phyloP scores from a whole-genome alignment of 2,797 vertebrate species.

The Coluber constrictor region DNA sequence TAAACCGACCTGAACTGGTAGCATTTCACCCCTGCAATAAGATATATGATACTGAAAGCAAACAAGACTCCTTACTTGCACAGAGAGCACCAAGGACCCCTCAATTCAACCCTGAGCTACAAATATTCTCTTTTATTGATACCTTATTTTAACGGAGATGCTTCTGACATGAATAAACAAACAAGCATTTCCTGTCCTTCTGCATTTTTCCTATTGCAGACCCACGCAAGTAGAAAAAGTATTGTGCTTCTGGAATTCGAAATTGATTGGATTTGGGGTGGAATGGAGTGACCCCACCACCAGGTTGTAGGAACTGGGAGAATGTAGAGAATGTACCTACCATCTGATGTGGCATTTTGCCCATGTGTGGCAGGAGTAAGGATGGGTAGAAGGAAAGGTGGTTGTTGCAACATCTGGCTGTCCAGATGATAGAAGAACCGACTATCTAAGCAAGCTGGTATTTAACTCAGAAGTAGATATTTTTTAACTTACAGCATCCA shows the following conservation, averaged over 20 bases:
- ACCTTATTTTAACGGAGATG: no score
- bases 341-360: background rate
- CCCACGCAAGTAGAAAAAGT: background rate
- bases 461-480: background rate
- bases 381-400: background rate
- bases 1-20: no score
- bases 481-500: background rate
- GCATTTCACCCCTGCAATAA: no score
- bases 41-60: no score
- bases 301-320: background rate
- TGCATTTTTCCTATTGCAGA: background rate
- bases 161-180: no score
- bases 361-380: background rate
- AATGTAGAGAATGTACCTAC: background rate
- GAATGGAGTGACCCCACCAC: background rate
- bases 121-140: no score
- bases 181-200: background rate
- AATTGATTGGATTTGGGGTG: background rate
- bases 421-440: background rate
- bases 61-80: no score
- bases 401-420: no score
- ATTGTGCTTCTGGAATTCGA: background rate
- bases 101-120: no score
- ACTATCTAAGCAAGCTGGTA: background rate
- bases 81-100: no score